phyloP scores from a whole-genome alignment of 1,140 invertebrate genomes.

The Anastrepha obliqua region DNA sequence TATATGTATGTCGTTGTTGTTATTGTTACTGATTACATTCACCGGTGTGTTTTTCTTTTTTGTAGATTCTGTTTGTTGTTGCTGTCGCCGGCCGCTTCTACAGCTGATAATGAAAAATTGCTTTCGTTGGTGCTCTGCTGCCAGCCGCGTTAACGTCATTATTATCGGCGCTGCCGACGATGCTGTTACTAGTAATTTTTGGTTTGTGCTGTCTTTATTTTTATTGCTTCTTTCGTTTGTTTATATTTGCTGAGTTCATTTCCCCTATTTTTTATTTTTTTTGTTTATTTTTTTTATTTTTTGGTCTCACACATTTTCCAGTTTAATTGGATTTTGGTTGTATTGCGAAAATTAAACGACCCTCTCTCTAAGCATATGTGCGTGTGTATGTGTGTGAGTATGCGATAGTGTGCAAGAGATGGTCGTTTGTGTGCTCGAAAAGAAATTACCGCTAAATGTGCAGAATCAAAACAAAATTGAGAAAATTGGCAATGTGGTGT shows the following conservation, averaged over 20 bases:
- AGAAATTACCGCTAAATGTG: constrained; percentile 12
- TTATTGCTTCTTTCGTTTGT: not conserved
- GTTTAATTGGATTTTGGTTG: not conserved
- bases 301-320: not conserved
- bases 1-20: not conserved
- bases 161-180: not conserved
- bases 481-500: not conserved
- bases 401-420: too few relatives aligned
- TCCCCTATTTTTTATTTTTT: not conserved
- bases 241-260: constrained; percentile 3
- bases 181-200: not conserved
- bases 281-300: not conserved
- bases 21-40: not conserved
- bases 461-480: constrained; percentile 21
- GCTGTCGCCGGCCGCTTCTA: not conserved
- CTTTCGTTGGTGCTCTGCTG: not conserved
- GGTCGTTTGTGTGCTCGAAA: not conserved
- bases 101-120: constrained; percentile 1
- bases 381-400: too few relatives aligned
- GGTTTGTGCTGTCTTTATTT: not conserved
- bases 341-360: too few relatives aligned
- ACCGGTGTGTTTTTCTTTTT: not conserved
- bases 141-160: not conserved
- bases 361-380: too few relatives aligned
- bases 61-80: not conserved